Conservation (phyloP, 2,113 vertebrate genomes). For the zebrafish (Danio rerio) region DNA sequence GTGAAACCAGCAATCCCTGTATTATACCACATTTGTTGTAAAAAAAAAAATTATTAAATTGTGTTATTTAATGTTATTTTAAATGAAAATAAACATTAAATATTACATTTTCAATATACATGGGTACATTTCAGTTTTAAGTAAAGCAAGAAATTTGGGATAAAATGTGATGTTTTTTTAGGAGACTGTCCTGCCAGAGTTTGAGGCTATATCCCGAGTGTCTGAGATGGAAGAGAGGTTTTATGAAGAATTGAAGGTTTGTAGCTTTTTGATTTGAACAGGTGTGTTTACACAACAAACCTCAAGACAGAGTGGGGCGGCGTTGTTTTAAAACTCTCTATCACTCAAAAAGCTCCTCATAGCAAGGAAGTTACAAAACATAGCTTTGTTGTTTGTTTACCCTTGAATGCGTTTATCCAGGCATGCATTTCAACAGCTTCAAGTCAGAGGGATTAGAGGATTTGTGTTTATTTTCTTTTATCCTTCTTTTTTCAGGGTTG, state of each 20-base stretch:
- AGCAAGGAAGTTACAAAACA: not conserved
- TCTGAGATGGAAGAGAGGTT: constrained; percentile 69
- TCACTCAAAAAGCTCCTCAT: not conserved
- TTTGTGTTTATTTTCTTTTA: not conserved
- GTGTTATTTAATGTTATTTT: not conserved
- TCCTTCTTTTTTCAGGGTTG: constrained; percentile 54
- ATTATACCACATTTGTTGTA: not conserved
- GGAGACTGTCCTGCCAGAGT: constrained; percentile 65
- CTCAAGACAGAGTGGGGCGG: too few relatives aligned
- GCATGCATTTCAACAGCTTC: not conserved
- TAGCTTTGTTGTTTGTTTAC: not conserved
- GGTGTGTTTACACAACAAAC: too few relatives aligned
- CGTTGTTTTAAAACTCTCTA: constrained; percentile 3
- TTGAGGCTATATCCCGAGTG: constrained; percentile 70
- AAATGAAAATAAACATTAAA: not conserved
- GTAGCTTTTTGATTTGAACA: not conserved
- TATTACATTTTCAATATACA: not conserved
- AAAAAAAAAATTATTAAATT: not conserved
- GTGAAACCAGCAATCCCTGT: too few relatives aligned
- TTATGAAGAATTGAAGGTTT: constrained; percentile 69
- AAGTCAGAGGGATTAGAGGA: not conserved
- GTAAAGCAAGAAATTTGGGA: not conserved
- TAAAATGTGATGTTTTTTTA: constrained; percentile 50
- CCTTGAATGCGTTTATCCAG: not conserved
- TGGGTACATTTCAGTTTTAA: not conserved